Percentiles rank a stretch among this genome's conserved stretches.
Conservation (phyloP, 2,797 vertebrate species). For the Alca torda region DNA sequence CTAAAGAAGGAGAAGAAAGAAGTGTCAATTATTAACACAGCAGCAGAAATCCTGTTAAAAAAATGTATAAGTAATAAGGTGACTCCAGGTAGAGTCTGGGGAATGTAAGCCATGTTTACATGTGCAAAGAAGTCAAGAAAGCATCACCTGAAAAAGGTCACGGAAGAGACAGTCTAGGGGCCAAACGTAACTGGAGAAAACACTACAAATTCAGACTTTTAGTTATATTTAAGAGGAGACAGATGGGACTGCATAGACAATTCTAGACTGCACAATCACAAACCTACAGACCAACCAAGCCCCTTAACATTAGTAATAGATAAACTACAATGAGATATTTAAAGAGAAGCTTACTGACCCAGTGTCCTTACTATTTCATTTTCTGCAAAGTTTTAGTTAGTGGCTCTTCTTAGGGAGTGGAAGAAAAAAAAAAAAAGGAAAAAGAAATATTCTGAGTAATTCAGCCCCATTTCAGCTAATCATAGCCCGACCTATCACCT, state of each 20-base stretch:
- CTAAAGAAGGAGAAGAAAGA: neutral
- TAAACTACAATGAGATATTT: neutral
- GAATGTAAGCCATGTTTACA: neutral
- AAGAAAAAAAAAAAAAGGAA: rapidly evolving
- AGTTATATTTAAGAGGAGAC: neutral
- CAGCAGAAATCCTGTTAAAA: neutral
- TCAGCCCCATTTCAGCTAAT: neutral
- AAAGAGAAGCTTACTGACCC: neutral
- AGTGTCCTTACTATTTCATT: neutral
- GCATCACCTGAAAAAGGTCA: neutral
- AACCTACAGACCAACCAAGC: neutral
- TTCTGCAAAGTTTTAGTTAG: neutral
- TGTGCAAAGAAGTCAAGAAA: neutral
- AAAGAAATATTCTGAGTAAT: neutral
- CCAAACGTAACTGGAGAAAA: neutral
- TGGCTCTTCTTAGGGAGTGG: neutral
- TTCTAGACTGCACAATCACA: neutral
- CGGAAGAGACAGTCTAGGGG: neutral
- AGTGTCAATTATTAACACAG: neutral
- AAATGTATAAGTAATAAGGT: neutral
- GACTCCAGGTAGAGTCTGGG: neutral
- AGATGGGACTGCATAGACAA: neutral
- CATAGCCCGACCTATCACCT: neutral
- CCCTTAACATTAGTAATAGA: neutral
- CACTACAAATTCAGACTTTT: neutral